A percentile compares a stretch with the other conserved stretches of the same genome.
phyloP scores from a whole-genome alignment of 2,797 vertebrate species.

The Phoeniculus purpureus region DNA sequence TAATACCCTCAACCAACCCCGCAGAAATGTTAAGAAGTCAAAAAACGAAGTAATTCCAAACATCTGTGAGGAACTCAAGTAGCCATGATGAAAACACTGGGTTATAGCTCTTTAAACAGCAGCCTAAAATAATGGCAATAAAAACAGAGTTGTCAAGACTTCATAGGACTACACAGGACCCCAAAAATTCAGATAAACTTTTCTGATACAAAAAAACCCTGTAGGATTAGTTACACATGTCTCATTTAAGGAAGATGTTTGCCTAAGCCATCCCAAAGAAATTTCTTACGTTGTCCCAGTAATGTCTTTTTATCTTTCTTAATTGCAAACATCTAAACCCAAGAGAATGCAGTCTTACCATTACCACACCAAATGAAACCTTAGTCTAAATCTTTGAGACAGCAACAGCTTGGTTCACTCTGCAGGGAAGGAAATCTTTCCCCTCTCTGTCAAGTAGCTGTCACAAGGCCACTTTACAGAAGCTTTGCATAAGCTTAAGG shows the following conservation, averaged over 20 bases:
- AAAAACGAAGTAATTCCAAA: slow-evolving; percentile 39
- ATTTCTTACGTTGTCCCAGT: not conserved
- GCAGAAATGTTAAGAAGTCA: not conserved
- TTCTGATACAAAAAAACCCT: not conserved
- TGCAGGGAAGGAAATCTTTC: not conserved
- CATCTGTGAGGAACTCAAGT: slow-evolving; percentile 1
- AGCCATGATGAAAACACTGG: not conserved
- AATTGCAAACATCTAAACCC: not conserved
- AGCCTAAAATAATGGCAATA: not conserved
- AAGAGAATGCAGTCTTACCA: not conserved
- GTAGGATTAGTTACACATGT: not conserved
- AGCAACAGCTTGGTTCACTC: not conserved
- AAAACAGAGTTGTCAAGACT: not conserved
- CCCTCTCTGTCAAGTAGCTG: not conserved
- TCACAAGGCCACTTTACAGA: not conserved
- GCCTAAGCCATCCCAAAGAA: not conserved
- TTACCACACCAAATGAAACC: not conserved
- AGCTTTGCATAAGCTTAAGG: not conserved
- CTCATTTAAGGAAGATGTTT: not conserved
- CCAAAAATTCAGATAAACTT: not conserved
- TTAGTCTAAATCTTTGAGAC: not conserved
- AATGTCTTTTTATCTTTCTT: not conserved
- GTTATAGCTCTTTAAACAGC: not conserved
- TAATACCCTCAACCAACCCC: not conserved
- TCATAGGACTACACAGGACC: not conserved